Evolutionary conservation across 2,888 invertebrate genomes (phyloP).

Genomic region (Cheilosia urbana): DNA sequence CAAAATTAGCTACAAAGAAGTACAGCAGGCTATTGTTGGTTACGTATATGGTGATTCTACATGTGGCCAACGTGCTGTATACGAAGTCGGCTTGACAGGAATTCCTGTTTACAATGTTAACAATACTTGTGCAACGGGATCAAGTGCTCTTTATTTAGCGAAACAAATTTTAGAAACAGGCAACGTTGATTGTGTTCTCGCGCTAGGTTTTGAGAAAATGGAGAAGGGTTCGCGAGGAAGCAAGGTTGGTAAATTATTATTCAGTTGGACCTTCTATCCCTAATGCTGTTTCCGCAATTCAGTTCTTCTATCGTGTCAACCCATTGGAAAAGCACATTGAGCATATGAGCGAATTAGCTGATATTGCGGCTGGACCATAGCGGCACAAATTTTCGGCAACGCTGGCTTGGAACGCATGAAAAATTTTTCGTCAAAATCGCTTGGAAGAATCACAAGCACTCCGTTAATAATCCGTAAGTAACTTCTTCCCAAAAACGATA

Average conservation of each 20-base stretch:
- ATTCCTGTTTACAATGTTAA: constrained; percentile 99
- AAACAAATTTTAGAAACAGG: constrained; percentile 97
- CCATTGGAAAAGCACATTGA: constrained; percentile 95
- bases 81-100: constrained; percentile 97
- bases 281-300: constrained; percentile 60
- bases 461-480: constrained; percentile 95
- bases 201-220: constrained; percentile 99
- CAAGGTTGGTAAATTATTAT: constrained; percentile 84
- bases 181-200: constrained; percentile 93
- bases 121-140: constrained; percentile 99
- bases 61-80: constrained; percentile 96
- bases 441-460: constrained; percentile 98
- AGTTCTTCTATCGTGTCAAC: constrained; percentile 92
- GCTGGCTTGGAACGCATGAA: constrained; percentile 95
- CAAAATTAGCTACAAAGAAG: constrained; percentile 88
- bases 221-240: constrained; percentile 93
- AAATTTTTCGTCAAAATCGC: constrained; percentile 97
- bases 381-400: constrained; percentile 98
- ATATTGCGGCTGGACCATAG: constrained; percentile 93
- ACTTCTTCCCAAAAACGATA: constrained; percentile 7
- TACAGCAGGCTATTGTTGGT: constrained; percentile 96
- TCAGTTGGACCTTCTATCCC: not conserved
- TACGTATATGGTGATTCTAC: constrained; percentile 98
- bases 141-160: constrained; percentile 94
- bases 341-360: constrained; percentile 92